Percentiles rank a stretch among this genome's conserved stretches.
Evolutionary conservation across 2,113 vertebrate species (phyloP).

Genomic region (Pterocles burchelli): DNA sequence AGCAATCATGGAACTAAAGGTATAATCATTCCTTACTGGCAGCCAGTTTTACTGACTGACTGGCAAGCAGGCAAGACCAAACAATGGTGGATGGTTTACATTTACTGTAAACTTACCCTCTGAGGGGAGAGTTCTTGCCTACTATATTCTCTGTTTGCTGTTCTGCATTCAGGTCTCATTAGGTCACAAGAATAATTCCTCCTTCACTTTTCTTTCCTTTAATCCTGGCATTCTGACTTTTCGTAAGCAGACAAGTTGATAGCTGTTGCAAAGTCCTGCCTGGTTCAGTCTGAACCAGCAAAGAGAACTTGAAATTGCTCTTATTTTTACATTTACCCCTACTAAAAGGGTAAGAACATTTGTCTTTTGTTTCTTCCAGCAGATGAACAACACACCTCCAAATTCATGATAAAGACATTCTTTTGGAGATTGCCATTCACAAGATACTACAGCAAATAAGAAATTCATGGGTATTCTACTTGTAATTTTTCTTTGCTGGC

Average conservation of each 20-base stretch:
- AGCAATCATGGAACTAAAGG: slow-evolving; percentile 49
- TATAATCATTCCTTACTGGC: slow-evolving; percentile 66
- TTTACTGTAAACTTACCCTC: slow-evolving; percentile 17
- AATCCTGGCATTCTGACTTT: slow-evolving; percentile 21
- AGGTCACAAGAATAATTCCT: slow-evolving; percentile 9
- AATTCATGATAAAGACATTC: background rate
- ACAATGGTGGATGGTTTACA: slow-evolving; percentile 42
- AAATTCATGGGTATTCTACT: slow-evolving; percentile 34
- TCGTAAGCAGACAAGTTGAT: background rate
- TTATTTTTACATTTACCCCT: background rate
- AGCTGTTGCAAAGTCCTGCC: background rate
- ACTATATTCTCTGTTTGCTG: slow-evolving; percentile 8
- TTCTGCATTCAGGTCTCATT: slow-evolving; percentile 31
- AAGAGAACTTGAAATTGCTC: background rate
- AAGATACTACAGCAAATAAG: slow-evolving; percentile 8
- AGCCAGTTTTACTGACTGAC: slow-evolving; percentile 24
- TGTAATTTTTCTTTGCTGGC: slow-evolving; percentile 40
- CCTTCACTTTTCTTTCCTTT: slow-evolving; percentile 19
- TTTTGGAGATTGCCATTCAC: background rate
- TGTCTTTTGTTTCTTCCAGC: background rate
- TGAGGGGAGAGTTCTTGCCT: background rate
- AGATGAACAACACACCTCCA: slow-evolving; percentile 20
- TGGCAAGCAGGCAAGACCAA: slow-evolving; percentile 42
- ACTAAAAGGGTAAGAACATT: background rate
- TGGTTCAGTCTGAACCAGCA: background rate